Evolutionary conservation across 2,888 invertebrate genomes (phyloP), one percentile per base, ranked within the genome.

Genomic region (Pteria penguin): DNA sequence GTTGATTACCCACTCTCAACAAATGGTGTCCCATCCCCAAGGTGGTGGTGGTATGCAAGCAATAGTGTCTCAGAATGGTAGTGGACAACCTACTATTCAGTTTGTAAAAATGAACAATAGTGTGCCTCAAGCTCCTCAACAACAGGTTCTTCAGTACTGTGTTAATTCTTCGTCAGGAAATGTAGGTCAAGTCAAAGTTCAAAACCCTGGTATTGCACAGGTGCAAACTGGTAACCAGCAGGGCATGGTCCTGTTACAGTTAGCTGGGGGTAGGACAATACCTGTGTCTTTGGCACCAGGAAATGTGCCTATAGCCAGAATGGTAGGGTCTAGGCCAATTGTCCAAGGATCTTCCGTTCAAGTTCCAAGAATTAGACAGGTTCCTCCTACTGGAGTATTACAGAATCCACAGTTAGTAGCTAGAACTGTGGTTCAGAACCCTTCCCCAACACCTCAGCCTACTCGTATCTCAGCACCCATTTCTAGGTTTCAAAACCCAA

Each of bases 401-500:
- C 68, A 67, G 11, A 36, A 65, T 24, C 55, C 52, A n/a, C 67
- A 67, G 45, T 58, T 31, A n/a, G 54, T 72, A 55, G 58, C 68
- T 26, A 68, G 68, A 57, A 26, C 29, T 33, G 57, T 65, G 14
- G 57, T 67, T 18, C 67, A 67, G 31, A 67, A 67, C 32, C 55
- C 67, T 31, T 18, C 22, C n/a, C 33, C 65, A 26, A 65, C 65
- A 36, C 31, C 67, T 27, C 58, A 65, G 14, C 36, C 72, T 4
- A 72, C 72, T 14, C 65, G 65, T 33, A 57, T 72, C n/a, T 72
- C 72, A 18, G 65, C 72, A 29, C 76, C 76, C 11, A 68, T 76
- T 31, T 72, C 72, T 31, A 57, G 76, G 33, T 76, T 76, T 27
- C 76, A 76, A 27, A 82, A 81, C 67, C 82, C 81, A 70, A 67